These are phyloP conservation scores for Physeter macrocephalus DNA, from an alignment of 2,113 vertebrate species.

Conservation along the genomic window DNA sequence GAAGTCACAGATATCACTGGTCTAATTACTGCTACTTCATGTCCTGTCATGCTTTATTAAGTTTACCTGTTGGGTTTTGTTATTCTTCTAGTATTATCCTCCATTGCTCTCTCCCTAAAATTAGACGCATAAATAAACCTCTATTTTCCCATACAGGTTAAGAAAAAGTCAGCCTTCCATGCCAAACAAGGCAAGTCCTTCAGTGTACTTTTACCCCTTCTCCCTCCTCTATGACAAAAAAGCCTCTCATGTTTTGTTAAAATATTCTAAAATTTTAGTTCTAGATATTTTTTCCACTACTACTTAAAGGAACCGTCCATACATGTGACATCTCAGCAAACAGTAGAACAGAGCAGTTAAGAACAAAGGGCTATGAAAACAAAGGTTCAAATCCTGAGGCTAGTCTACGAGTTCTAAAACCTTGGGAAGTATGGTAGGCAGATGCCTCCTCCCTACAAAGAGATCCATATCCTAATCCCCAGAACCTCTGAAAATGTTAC, in stretches of 20 bases:
- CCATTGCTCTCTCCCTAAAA: background rate
- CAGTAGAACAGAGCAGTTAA: background rate
- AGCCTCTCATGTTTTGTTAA: background rate
- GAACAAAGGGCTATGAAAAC: background rate
- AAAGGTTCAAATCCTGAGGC: background rate
- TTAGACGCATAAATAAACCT: background rate
- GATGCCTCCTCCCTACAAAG: background rate
- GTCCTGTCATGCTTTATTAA: background rate
- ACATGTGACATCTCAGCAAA: background rate
- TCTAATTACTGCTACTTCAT: background rate
- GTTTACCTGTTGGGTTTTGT: background rate
- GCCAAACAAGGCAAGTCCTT: background rate
- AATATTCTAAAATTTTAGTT: background rate
- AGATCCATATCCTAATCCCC: background rate
- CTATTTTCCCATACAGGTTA: background rate
- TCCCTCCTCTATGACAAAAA: background rate
- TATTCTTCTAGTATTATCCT: background rate
- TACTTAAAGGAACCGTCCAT: background rate
- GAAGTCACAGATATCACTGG: background rate
- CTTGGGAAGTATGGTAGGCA: background rate
- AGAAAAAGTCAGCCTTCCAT: background rate
- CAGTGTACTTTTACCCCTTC: background rate
- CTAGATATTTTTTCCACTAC: background rate
- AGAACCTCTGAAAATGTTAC: background rate
- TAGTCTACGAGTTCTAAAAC: background rate